phyloP scores from a whole-genome alignment of 2,888 invertebrate species.

The Trimorus sp. region DNA sequence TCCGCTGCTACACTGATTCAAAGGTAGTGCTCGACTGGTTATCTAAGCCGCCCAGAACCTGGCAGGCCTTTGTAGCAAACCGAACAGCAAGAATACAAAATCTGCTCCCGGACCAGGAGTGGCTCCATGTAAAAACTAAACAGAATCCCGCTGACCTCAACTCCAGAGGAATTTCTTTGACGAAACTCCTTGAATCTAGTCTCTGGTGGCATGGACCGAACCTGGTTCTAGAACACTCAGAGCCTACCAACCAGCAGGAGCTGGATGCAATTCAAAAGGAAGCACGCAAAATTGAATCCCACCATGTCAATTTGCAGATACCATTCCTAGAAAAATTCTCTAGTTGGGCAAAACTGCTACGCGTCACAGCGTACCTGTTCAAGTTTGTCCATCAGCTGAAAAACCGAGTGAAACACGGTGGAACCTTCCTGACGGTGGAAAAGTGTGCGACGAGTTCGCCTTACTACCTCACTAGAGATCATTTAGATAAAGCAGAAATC shows the following conservation, averaged over 20 bases:
- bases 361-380: too few species aligned
- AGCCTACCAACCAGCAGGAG: not conserved
- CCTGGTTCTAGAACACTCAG: not conserved
- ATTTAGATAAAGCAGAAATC: too few species aligned
- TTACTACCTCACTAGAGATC: too few species aligned
- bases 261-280: not conserved
- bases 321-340: too few species aligned
- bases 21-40: not conserved
- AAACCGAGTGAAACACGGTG: too few species aligned
- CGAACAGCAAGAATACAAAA: not conserved
- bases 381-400: too few species aligned
- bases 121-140: not conserved
- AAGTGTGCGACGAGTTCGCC: too few species aligned
- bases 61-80: not conserved
- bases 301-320: too few species aligned
- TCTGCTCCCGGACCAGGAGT: not conserved
- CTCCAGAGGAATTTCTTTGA: not conserved
- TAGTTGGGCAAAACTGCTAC: too few species aligned
- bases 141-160: not conserved
- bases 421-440: too few species aligned
- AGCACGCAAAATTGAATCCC: too few species aligned
- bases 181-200: not conserved
- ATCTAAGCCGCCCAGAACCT: not conserved
- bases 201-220: conserved; percentile 4
- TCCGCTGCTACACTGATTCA: not conserved